Evolutionary conservation across 1,140 invertebrate genomes (phyloP), one percentile per base, ranked within the genome.

Genomic region (Atta cephalotes): DNA sequence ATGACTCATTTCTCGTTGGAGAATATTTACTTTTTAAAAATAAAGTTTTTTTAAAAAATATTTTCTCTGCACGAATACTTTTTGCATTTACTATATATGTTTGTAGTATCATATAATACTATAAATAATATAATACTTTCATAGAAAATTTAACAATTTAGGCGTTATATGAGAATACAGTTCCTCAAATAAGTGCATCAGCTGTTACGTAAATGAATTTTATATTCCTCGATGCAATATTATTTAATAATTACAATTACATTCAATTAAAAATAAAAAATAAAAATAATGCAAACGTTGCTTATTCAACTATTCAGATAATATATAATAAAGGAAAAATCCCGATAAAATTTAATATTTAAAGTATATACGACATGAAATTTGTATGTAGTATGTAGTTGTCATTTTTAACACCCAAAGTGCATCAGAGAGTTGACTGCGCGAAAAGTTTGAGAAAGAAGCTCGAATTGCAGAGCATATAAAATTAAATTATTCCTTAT

Each of bases 401-500:
- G 21, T 60, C n/a, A 35, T 39, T 87, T 58, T 71, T 66, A 53
- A 74, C 60, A 16, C 9, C 9, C 28, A 45, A 60, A 74, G 53
- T 25, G 18, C 58, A 25, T 60, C 45, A 5, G 14, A 12, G 45
- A 53, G 45, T 14, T 21, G 28, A 21, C 31, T 58, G 79, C 21
- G 66, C 35, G 10, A 56, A 60, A 18, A 58, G 6, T 81, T 58
- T 6, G 35, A n/a, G 14, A 25, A 81, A 58, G 18, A 81, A 21
- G 35, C 31, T 71, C 79, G 51, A 81, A 81, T 81, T 45, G 65
- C 49, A 35, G 10, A 76, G 58, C 56, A 35, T 62, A 62, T 62
- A 82, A 71, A 51, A 82, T 86, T 86, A 86, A 86, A 81, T 86
- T 82, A 86, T 86, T 86, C 85, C 28, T 79, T 71, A 71, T 86